These are phyloP conservation scores for Proteles cristata DNA, from an alignment of 2,113 vertebrate species.

Conservation along the genomic window DNA sequence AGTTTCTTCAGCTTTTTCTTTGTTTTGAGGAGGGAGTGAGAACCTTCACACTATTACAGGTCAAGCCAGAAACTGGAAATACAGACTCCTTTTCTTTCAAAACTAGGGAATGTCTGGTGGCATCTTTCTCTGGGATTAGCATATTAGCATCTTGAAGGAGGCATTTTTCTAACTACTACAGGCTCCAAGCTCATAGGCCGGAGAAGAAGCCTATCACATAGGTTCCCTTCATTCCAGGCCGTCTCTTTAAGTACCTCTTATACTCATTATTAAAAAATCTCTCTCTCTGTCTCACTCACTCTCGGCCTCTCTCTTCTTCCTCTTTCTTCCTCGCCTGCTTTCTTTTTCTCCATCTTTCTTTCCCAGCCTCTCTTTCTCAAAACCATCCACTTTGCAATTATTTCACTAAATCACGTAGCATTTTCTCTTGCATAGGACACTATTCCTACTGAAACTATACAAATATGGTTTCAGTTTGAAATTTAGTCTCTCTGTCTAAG, in stretches of 20 bases:
- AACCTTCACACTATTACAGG: neutral
- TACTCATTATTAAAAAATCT: neutral
- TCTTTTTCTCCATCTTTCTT: neutral
- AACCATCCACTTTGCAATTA: neutral
- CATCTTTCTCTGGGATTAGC: neutral
- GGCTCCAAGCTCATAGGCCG: neutral
- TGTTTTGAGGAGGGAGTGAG: neutral
- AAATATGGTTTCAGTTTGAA: neutral
- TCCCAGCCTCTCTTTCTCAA: neutral
- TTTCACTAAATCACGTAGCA: neutral
- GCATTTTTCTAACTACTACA: neutral
- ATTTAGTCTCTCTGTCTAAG: neutral
- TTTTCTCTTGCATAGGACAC: neutral
- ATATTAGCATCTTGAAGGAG: neutral
- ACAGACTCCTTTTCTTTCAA: neutral
- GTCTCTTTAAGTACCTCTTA: neutral
- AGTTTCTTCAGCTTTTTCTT: neutral
- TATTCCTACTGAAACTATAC: neutral
- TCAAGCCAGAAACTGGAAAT: neutral
- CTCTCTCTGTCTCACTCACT: neutral
- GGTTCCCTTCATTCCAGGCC: neutral
- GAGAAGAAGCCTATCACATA: neutral
- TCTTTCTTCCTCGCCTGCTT: fast-evolving
- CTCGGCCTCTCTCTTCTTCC: neutral
- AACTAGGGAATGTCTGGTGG: neutral